Percentiles rank a stretch among this genome's conserved stretches.
Conservation (phyloP, 2,888 invertebrate species). For the Drosophila infuscata region DNA sequence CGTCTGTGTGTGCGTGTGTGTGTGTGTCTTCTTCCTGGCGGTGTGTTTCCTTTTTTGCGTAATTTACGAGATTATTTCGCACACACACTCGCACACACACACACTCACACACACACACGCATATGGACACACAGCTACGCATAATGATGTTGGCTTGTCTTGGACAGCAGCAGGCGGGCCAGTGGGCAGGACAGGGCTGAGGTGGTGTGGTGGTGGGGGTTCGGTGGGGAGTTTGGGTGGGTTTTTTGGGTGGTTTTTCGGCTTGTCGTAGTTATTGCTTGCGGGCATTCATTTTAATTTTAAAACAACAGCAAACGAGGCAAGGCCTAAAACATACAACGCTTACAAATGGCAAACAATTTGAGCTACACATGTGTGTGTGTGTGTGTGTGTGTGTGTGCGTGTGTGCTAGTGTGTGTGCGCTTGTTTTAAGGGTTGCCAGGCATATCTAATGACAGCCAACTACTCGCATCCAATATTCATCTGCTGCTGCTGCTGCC, state of each 20-base stretch:
- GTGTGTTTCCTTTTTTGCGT: constrained; percentile 79
- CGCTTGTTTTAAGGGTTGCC: constrained; percentile 68
- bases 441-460: constrained; percentile 64
- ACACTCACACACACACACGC: constrained; percentile 19
- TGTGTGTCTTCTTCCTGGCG: constrained; percentile 46
- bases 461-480: constrained; percentile 54
- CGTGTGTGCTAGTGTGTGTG: not conserved
- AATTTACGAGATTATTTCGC: constrained; percentile 81
- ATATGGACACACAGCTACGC: constrained; percentile 73
- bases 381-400: not conserved
- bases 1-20: constrained; percentile 24
- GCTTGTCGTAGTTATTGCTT: constrained; percentile 80
- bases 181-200: constrained; percentile 11
- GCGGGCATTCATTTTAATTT: constrained; percentile 81
- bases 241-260: constrained; percentile 36
- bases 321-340: constrained; percentile 75
- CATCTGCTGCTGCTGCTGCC: constrained; percentile 18
- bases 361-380: constrained; percentile 50
- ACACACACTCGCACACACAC: constrained; percentile 55
- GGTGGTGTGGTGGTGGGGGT: constrained; percentile 1
- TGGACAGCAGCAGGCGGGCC: constrained; percentile 62
- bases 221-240: constrained; percentile 4
- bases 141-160: constrained; percentile 81
- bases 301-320: constrained; percentile 77
- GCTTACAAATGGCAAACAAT: constrained; percentile 82